Evolutionary conservation across 2,888 invertebrate genomes (phyloP), one percentile per base, ranked within the genome.

Genomic region (Sabatieria punctata): DNA sequence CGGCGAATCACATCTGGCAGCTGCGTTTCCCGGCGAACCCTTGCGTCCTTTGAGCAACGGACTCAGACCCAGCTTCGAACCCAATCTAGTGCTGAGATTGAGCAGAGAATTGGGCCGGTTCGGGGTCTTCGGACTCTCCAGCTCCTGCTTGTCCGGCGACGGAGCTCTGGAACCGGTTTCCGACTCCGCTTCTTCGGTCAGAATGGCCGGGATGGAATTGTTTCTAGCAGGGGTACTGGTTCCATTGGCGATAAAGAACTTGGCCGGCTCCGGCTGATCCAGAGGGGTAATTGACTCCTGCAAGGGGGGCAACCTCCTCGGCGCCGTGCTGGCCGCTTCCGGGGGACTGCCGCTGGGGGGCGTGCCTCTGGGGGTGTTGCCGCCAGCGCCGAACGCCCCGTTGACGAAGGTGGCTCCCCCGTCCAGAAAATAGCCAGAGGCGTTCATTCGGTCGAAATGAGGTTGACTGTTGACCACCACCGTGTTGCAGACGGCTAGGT

Each of bases 401-500:
- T 30, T 15, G 8, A 26, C 50, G 44, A 36, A 49, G 42, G 49
- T 42, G 47, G 47, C 49, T 25, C 50, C 54, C 38, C 55, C n/a
- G 15, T 30, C 15, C 30, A 15, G 11, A 8, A 44, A n/a, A 11
- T 6, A 37, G 11, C 46, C 46, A 13, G 6, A 45, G 11, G 22
- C 24, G 33, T 46, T 43, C 46, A 46, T 46, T 21, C 11, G 21
- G 65, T 78, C 79, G 55, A 73, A 72, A 65, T 79, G 79, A 6
- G 85, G 85, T 64, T 81, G 80, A 40, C 77, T 75, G 52, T 85
- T 82, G 44, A 89, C 88, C 45, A 89, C 82, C 15, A 91, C 91
- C 0, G 93, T 91, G 70, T 93, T 91, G 68, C 91, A 93, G 51
- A 88, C 77, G 15, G 89, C 82, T 65, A 93, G 71, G 24, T 88